Evolutionary conservation across 2,888 invertebrate species (phyloP), one percentile per base, ranked within the genome.

Genomic region (Latrodectus elegans): DNA sequence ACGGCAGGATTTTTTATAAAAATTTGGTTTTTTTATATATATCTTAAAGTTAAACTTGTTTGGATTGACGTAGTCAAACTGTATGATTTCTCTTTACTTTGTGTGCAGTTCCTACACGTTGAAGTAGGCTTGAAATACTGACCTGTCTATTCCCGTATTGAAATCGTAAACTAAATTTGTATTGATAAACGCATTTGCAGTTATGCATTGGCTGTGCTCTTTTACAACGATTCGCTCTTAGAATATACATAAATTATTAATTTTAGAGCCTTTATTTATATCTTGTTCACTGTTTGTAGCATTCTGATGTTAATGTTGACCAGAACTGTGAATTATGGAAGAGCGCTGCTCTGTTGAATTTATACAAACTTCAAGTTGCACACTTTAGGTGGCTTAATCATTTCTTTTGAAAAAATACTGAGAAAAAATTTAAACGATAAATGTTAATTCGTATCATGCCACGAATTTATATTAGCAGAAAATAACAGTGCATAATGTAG

Each of bases 201-300:
- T 74, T 85, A 79, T 85, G 85, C 85, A 85, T 85, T 85, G 85
- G 85, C 78, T 79, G 74, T 78, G 60, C 74, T 79, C 79, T 85
- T 68, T 85, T 67, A 85, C 79, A 79, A 79, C 85, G 79, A 85
- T 79, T 14, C 60, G 73, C 71, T 79, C 64, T 79, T 79, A 79
- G 79, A 79, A 55, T 78, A 73, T 73, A 73, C 72, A 52, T 49
- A 68, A 71, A 74, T 53, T 51, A 75, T 81, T 86, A 71, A 51
- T 86, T 79, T 77, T 72, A 75, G 72, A 81, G 73, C 86, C 80
- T 76, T 86, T 55, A 71, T 86, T 86, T 81, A 64, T 81, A 75
- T 86, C 81, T 81, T 81, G 86, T 86, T 86, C 75, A 81, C 67
- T 81, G 75, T 68, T 86, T 71, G 64, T 80, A 80, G 80, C 26